A percentile compares a stretch with the other conserved stretches of the same genome.
These are phyloP conservation scores for Lamellibrachia columna DNA, from an alignment of 2,888 invertebrate species.

Conservation along the genomic window DNA sequence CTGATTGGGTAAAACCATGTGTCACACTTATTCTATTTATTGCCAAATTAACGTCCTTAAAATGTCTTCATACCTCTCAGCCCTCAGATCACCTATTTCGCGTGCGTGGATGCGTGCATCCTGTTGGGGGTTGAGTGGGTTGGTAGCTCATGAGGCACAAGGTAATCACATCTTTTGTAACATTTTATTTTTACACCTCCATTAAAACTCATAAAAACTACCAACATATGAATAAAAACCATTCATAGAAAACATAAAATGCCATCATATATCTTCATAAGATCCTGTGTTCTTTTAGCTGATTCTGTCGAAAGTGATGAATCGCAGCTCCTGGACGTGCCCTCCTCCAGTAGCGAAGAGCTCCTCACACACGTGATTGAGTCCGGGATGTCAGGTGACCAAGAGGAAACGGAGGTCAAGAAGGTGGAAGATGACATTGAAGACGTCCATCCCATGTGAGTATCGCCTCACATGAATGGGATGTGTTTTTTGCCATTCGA, in stretches of 20 bases:
- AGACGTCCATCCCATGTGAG: background rate
- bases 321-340: background rate
- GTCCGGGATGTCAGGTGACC: background rate
- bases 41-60: too few species aligned
- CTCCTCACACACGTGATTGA: background rate
- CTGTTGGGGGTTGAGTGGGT: too few species aligned
- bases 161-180: too few species aligned
- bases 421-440: background rate
- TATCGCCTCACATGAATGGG: background rate
- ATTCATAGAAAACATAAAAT: background rate
- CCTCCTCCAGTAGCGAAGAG: conserved; percentile 11
- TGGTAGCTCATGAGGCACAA: too few species aligned
- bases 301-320: background rate
- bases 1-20: too few species aligned
- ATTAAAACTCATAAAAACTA: too few species aligned
- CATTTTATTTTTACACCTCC: too few species aligned
- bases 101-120: too few species aligned
- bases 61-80: too few species aligned
- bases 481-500: background rate
- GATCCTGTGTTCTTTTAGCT: background rate
- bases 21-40: too few species aligned
- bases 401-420: background rate
- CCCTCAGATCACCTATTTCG: too few species aligned
- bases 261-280: background rate
- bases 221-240: too few species aligned